phyloP scores from a whole-genome alignment of 1,140 invertebrate species.

The Diorhabda elongata region DNA sequence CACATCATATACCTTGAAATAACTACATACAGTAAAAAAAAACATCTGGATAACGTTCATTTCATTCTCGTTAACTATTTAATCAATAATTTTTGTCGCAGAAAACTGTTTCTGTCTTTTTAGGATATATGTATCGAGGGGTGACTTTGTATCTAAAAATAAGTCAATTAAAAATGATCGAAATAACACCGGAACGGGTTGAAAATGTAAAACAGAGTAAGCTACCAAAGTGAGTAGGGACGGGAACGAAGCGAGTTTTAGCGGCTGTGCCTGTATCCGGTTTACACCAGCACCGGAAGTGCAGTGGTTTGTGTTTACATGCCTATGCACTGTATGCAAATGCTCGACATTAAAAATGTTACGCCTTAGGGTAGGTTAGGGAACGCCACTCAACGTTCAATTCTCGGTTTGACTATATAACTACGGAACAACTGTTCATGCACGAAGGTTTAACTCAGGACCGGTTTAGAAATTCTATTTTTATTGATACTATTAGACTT shows the following conservation, averaged over 20 bases:
- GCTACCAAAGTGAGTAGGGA: not conserved
- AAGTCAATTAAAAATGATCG: slow-evolving; percentile 15
- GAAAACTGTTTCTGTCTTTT: not conserved
- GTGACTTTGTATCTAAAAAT: slow-evolving; percentile 12
- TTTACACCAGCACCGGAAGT: slow-evolving; percentile 40
- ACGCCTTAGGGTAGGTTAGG: slow-evolving; percentile 10
- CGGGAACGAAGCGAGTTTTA: slow-evolving; percentile 28
- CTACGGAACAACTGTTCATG: not conserved
- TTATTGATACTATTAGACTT: too few species aligned
- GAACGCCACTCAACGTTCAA: not conserved
- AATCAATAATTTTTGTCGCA: too few species aligned
- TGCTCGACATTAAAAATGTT: slow-evolving; percentile 36
- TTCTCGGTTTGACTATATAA: not conserved
- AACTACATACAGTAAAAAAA: too few species aligned
- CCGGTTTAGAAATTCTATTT: too few species aligned
- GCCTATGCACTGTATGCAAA: slow-evolving; percentile 39
- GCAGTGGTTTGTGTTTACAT: slow-evolving; percentile 40
- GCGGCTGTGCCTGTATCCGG: slow-evolving; percentile 37
- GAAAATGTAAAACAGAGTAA: not conserved
- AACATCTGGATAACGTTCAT: too few species aligned
- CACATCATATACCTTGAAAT: too few species aligned
- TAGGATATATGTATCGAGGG: not conserved
- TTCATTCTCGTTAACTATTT: too few species aligned
- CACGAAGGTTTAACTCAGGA: not conserved
- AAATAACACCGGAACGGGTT: slow-evolving; percentile 14